These are phyloP conservation scores for Scrobipalpa atriplicella DNA, from an alignment of 2,888 invertebrate genomes.

Conservation along the genomic window DNA sequence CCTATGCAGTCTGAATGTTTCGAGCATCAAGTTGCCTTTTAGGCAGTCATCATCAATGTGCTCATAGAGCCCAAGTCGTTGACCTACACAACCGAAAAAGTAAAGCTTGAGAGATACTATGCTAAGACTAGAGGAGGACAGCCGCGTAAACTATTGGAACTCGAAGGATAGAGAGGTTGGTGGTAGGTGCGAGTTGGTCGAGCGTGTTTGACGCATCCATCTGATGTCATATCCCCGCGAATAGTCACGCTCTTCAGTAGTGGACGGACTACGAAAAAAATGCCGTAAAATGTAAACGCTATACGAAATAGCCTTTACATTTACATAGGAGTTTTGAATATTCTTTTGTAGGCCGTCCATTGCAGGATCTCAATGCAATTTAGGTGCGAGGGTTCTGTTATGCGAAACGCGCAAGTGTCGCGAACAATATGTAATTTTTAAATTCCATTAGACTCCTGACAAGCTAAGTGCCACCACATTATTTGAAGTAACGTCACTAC, in stretches of 20 bases:
- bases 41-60: slow-evolving; percentile 8
- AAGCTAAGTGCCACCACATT: too few species aligned
- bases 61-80: slow-evolving; percentile 2
- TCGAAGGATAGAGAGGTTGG: slow-evolving; percentile 5
- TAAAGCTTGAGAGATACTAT: slow-evolving; percentile 13
- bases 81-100: slow-evolving; percentile 20
- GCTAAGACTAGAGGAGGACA: not conserved
- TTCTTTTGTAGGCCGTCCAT: too few species aligned
- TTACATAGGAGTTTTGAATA: too few species aligned
- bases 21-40: slow-evolving; percentile 14
- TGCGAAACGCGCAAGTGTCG: too few species aligned
- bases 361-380: too few species aligned
- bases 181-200: slow-evolving; percentile 5
- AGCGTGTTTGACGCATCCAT: not conserved
- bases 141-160: not conserved
- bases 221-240: not conserved
- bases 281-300: too few species aligned
- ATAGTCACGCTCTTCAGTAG: not conserved
- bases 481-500: too few species aligned
- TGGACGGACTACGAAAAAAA: not conserved
- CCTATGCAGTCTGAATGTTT: slow-evolving; percentile 19
- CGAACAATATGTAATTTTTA: too few species aligned
- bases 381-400: too few species aligned
- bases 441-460: too few species aligned
- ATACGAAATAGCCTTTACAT: too few species aligned